Percentiles rank a stretch among this genome's conserved stretches.
Evolutionary conservation across 2,797 vertebrate species (phyloP).

Genomic region (Amblyraja radiata): DNA sequence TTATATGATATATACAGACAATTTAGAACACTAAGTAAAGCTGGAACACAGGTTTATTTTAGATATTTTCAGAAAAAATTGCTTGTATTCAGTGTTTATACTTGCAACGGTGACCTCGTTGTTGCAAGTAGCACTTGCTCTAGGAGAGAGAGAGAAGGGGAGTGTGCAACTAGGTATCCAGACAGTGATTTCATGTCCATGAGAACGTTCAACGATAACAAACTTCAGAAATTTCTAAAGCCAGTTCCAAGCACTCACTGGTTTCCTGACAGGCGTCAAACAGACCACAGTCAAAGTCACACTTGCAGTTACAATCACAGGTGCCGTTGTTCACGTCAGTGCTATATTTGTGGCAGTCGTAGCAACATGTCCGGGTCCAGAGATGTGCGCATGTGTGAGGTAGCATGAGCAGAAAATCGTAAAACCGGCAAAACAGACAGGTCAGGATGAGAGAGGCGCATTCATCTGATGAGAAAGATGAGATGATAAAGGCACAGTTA

Average conservation of each 20-base stretch:
- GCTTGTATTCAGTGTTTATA: not conserved
- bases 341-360: constrained; percentile 70
- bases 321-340: constrained; percentile 52
- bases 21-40: not conserved
- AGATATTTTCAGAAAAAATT: not conserved
- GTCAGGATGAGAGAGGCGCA: constrained; percentile 81
- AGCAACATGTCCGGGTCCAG: constrained; percentile 59
- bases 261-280: constrained; percentile 75
- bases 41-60: not conserved
- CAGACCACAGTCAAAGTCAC: constrained; percentile 75
- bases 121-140: not conserved
- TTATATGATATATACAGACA: not conserved
- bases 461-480: constrained; percentile 64
- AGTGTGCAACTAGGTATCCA: not conserved
- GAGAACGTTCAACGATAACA: constrained; percentile 69
- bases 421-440: constrained; percentile 91
- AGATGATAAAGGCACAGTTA: constrained; percentile 28
- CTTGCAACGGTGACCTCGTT: not conserved
- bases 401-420: constrained; percentile 77
- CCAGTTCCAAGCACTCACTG: constrained; percentile 81
- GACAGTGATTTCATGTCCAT: not conserved
- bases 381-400: constrained; percentile 68
- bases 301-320: constrained; percentile 63
- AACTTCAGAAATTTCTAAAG: constrained; percentile 91
- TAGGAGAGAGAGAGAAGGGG: not conserved